A percentile compares a stretch with the other conserved stretches of the same genome.
phyloP scores from a whole-genome alignment of 2,888 invertebrate species.

The Marasmarcha lunaedactyla region DNA sequence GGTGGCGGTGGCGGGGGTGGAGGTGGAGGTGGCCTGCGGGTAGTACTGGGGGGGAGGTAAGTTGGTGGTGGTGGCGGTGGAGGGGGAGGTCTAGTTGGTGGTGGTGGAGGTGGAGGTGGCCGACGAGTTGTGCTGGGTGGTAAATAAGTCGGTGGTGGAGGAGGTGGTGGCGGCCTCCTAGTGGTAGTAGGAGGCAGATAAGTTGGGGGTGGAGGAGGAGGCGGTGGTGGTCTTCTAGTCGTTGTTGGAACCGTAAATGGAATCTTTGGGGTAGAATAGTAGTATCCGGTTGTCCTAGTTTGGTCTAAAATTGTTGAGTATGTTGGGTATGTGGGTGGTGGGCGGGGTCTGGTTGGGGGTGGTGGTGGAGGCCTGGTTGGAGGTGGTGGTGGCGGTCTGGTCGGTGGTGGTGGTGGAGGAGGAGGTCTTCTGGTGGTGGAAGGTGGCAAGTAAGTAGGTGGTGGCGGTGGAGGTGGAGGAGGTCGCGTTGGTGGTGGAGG shows the following conservation, averaged over 20 bases:
- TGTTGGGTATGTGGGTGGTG: constrained; percentile 4
- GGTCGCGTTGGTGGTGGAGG: constrained; percentile 15
- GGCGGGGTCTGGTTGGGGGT: constrained; percentile 11
- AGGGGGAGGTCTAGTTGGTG: constrained; percentile 15
- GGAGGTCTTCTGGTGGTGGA: constrained; percentile 16
- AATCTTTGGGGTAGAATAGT: constrained; percentile 25
- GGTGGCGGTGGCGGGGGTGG: constrained; percentile 16
- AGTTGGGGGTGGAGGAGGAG: constrained; percentile 15
- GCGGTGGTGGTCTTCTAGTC: constrained; percentile 16
- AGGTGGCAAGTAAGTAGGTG: constrained; percentile 10
- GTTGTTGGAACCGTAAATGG: constrained; percentile 21
- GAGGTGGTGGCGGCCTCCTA: constrained; percentile 15
- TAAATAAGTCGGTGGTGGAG: constrained; percentile 12
- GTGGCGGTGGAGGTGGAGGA: constrained; percentile 7
- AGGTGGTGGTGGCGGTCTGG: constrained; percentile 12
- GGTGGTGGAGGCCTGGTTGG: constrained; percentile 16
- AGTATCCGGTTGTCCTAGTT: constrained; percentile 22
- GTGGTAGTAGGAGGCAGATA: constrained; percentile 8
- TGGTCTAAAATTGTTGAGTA: constrained; percentile 4
- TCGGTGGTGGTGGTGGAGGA: constrained; percentile 16
- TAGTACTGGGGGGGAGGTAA: constrained; percentile 13
- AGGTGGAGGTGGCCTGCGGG: constrained; percentile 8
- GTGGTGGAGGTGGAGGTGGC: constrained; percentile 8
- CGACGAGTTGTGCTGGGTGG: constrained; percentile 5
- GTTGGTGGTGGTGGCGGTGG: constrained; percentile 16